Evolutionary conservation across 2,888 invertebrate species (phyloP).

Genomic region (Andrena hattorfiana): DNA sequence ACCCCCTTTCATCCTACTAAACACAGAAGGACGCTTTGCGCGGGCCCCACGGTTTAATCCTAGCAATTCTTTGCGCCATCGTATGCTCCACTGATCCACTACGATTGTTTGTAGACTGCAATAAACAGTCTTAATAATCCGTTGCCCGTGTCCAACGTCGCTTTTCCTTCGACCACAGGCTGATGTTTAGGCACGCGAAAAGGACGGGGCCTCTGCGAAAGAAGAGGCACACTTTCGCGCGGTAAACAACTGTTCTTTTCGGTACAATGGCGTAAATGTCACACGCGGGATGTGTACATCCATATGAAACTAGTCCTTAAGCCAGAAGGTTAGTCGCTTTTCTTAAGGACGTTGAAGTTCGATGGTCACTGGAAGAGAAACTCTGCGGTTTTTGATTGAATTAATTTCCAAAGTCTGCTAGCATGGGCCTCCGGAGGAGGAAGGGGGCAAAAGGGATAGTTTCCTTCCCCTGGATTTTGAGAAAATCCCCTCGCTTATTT

Average conservation of each 20-base stretch:
- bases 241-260: not conserved
- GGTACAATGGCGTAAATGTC: not conserved
- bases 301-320: not conserved
- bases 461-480: too few relatives aligned
- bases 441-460: too few relatives aligned
- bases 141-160: conserved; percentile 1
- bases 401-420: not conserved
- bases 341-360: too few relatives aligned
- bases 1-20: conserved; percentile 1
- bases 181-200: conserved; percentile 10
- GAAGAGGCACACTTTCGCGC: conserved; percentile 46
- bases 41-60: conserved; percentile 9
- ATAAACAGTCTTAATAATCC: conserved; percentile 38
- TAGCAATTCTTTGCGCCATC: conserved; percentile 27
- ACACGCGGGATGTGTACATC: not conserved
- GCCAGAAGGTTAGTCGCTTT: not conserved
- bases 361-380: not conserved
- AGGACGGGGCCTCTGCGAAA: not conserved
- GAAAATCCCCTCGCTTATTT: too few relatives aligned
- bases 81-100: conserved; percentile 61
- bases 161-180: conserved; percentile 7
- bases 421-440: too few relatives aligned
- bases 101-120: conserved; percentile 14
- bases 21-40: not conserved
- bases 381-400: not conserved